Conservation (phyloP, 2,113 vertebrate species). For the Dromas ardeola region DNA sequence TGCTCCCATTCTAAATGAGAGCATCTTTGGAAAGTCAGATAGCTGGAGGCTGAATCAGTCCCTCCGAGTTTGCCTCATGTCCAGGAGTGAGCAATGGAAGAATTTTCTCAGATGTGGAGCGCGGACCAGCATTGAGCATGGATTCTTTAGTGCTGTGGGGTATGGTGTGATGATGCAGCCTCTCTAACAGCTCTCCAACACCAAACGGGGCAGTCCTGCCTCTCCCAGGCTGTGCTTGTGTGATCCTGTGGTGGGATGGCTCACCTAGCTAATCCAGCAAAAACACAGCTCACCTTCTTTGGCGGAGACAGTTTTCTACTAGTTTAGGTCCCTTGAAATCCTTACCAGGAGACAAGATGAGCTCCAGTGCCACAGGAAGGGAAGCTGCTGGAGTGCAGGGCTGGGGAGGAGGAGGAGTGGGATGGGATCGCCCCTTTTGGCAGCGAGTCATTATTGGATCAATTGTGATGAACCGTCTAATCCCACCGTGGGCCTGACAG, state of each 20-base stretch:
- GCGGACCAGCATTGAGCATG: neutral
- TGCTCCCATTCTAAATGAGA: neutral
- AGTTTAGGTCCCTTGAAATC: neutral
- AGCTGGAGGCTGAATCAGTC: neutral
- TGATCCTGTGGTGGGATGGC: neutral
- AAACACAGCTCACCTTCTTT: neutral
- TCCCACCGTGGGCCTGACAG: neutral
- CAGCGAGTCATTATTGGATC: neutral
- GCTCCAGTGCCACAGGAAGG: neutral
- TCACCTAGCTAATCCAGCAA: neutral
- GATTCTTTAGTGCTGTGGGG: neutral
- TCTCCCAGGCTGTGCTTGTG: neutral
- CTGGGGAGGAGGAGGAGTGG: neutral
- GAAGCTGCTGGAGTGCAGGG: neutral
- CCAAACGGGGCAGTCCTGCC: neutral
- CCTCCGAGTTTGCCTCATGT: neutral
- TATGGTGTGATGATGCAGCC: neutral
- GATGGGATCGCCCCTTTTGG: neutral
- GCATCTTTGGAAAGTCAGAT: neutral
- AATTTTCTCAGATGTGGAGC: neutral
- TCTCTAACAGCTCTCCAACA: neutral
- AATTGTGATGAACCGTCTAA: neutral
- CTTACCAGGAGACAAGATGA: neutral
- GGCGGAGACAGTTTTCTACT: neutral
- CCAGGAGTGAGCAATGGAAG: neutral